Evolutionary conservation across 2,888 invertebrate genomes (phyloP), one percentile per base, ranked within the genome.

Genomic region (Andricus quercusramuli): DNA sequence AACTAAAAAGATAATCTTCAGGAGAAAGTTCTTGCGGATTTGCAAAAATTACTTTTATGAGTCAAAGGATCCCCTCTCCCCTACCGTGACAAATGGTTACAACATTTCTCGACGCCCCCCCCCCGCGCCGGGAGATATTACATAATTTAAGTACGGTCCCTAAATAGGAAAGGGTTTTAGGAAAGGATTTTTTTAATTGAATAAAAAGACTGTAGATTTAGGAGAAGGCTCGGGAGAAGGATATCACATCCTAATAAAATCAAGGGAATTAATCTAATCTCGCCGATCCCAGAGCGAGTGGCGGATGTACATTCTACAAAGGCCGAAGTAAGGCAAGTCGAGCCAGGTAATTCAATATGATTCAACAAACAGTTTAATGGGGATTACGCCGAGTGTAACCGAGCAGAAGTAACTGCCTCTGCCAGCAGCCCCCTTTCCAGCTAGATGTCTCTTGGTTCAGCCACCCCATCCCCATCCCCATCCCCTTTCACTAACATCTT

Each of bases 291-390:
- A 83, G 83, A 84, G 83, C 85, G 83, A 84, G 83, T 85, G 80
- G 83, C 77, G 79, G 82, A 81, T 51, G 66, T 81, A 89, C 87
- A 88, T 47, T 47, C 70, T 81, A 89, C 88, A 89, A 89, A 89
- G 89, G 88, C 83, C 78, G 83, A 83, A 82, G 83, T 83, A 84
- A 79, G 85, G 81, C 77, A 82, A 82, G 77, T 74, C 79, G 66
- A 78, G 79, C 79, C 82, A 80, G 86, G 89, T 89, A 89, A 89
- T 89, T 89, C 89, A 89, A 89, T 89, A 88, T 88, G 88, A 89
- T 89, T 89, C 89, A 88, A 89, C 89, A 89, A 89, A 89, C 89
- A 89, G 89, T 89, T 89, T 89, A 89, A 89, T 88, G 85, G 89
- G 78, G 88, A 88, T 88, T 88, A 88, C 83, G 80, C 82, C 79